Percentiles rank a stretch among this genome's conserved stretches.
phyloP scores from a whole-genome alignment of 1,140 invertebrate genomes.

The Paralvinella palmiformis region DNA sequence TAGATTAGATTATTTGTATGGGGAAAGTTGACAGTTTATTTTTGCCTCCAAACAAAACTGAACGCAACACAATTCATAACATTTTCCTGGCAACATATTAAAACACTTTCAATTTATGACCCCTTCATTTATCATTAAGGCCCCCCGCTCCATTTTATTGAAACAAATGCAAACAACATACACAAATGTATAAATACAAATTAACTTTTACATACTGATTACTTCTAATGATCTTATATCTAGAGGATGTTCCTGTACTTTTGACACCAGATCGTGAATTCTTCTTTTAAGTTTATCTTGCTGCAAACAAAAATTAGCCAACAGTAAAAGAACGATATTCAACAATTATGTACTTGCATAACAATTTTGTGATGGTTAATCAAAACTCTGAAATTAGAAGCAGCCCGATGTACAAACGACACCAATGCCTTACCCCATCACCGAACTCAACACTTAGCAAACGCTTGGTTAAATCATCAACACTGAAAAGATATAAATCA shows the following conservation, averaged over 20 bases:
- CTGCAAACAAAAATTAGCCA: slow-evolving; percentile 28
- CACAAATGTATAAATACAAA: neutral
- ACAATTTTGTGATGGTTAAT: too few relatives aligned
- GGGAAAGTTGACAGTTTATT: too few relatives aligned
- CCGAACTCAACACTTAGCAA: neutral
- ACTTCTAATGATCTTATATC: slow-evolving; percentile 14
- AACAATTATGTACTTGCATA: too few relatives aligned
- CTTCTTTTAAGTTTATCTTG: slow-evolving; percentile 24
- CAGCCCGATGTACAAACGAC: too few relatives aligned
- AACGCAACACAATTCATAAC: neutral
- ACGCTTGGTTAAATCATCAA: neutral
- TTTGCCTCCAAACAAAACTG: neutral
- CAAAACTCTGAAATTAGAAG: too few relatives aligned
- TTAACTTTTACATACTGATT: slow-evolving; percentile 23
- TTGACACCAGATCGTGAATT: slow-evolving; percentile 37
- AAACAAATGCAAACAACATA: neutral
- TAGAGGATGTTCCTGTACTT: slow-evolving; percentile 55
- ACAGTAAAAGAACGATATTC: too few relatives aligned
- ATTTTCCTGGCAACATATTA: neutral
- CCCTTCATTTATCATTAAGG: too few relatives aligned
- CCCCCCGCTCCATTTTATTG: neutral
- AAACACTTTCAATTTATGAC: neutral
- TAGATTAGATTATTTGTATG: too few relatives aligned
- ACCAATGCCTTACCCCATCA: neutral
- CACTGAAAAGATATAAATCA: neutral